A percentile compares a stretch with the other conserved stretches of the same genome.
Evolutionary conservation across 2,888 invertebrate species (phyloP).

Genomic region (Drosophila imparisetae): DNA sequence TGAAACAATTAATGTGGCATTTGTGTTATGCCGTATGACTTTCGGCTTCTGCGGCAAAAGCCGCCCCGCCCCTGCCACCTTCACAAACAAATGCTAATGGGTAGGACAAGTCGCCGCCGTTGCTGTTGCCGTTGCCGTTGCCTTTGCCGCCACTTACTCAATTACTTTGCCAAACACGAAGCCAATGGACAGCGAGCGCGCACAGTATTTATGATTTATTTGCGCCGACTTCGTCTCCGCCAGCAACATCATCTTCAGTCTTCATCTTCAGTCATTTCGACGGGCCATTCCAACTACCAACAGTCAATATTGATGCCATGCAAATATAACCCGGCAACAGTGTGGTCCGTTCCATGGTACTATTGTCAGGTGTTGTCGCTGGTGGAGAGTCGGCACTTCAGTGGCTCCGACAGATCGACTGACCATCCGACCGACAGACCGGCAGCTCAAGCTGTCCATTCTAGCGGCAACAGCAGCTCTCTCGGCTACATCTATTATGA

Average conservation of each 20-base stretch:
- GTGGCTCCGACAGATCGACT: slow-evolving; percentile 16
- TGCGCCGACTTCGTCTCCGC: slow-evolving; percentile 47
- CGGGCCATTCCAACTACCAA: slow-evolving; percentile 68
- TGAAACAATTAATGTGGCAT: slow-evolving; percentile 82
- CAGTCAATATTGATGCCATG: slow-evolving; percentile 70
- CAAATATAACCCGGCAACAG: slow-evolving; percentile 64
- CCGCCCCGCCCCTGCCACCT: slow-evolving; percentile 59
- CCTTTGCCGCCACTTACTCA: slow-evolving; percentile 72
- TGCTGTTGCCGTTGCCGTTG: slow-evolving; percentile 20
- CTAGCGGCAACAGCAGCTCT: slow-evolving; percentile 20
- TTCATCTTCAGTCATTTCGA: slow-evolving; percentile 42
- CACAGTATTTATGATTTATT: slow-evolving; percentile 80
- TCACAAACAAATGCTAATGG: slow-evolving; percentile 81
- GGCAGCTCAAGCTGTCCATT: neutral
- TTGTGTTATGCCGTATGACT: slow-evolving; percentile 79
- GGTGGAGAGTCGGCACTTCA: slow-evolving; percentile 66
- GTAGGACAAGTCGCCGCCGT: slow-evolving; percentile 77
- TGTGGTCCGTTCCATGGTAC: slow-evolving; percentile 43
- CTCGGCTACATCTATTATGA: slow-evolving; percentile 74
- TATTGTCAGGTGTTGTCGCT: slow-evolving; percentile 60
- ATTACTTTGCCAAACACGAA: slow-evolving; percentile 78
- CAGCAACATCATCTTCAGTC: slow-evolving; percentile 16
- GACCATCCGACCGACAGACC: neutral
- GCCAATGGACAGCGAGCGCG: slow-evolving; percentile 36
- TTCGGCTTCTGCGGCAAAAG: slow-evolving; percentile 75